Evolutionary conservation across 2,113 vertebrate species (phyloP), one percentile per base, ranked within the genome.

Genomic region (Gallinago paraguaiae): DNA sequence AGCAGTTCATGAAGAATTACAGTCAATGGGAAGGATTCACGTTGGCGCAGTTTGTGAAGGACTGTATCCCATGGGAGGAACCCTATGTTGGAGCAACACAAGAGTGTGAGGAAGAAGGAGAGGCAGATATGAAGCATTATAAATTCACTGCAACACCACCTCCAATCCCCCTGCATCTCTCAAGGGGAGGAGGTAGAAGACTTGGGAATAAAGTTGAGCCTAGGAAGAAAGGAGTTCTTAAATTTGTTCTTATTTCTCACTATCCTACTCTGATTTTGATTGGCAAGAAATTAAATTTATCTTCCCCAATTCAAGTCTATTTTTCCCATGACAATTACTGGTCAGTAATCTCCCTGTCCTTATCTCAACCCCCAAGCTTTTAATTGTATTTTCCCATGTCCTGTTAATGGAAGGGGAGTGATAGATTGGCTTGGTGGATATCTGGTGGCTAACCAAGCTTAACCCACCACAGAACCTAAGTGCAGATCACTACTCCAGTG

Each of bases 311-410:
- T 45, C 2, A 6, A 70, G 5, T 27, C 39, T 80, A 3, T 51
- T 68, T 75, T 86, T 19, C 8, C 50, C 1, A 2, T 27, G 6
- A 37, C 5, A 3, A 11, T 24, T 67, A 46, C 18, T 61, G 22
- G 4, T 41, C 50, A 51, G 13, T 57, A 48, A 67, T 76, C 3
- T 70, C 39, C 8, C 28, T 56, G 15, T 61, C 11, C 6, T 84
- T 60, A 13, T 50, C 15, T 35, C 1, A 2, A 16, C 2, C 23
- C 46, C 25, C 1, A 4, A 43, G 1, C 0, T 67, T 81, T 92
- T 71, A 3, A 2, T 45, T 7, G 1, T 37, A 18, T 27, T 88
- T 87, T 64, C 2, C 2, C 4, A 5, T 24, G 16, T 64, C 22
- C 17, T 82, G 5, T 37, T 74, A 7, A 30, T 65, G 41, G 39